A percentile compares a stretch with the other conserved stretches of the same genome.
Evolutionary conservation across 2,113 vertebrate genomes (phyloP).

Genomic region (Antechinus flavipes): DNA sequence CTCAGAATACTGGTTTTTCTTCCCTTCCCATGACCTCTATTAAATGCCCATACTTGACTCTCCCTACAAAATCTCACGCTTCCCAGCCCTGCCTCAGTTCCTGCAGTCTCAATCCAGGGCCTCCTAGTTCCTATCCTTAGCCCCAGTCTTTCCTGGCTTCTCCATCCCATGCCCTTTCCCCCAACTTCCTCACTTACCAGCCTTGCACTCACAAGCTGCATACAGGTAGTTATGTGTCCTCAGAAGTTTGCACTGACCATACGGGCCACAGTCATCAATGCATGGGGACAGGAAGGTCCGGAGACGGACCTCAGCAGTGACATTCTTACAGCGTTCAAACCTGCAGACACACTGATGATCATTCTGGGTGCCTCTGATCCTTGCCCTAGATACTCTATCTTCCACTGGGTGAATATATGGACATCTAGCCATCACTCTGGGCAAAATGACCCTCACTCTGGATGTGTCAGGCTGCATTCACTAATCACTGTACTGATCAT

Average conservation of each 20-base stretch:
- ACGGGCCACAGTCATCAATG: constrained; percentile 96
- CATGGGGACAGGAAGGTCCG: constrained; percentile 96
- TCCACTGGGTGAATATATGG: not conserved
- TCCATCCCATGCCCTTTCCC: not conserved
- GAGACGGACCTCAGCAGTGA: constrained; percentile 94
- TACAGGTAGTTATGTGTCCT: constrained; percentile 99
- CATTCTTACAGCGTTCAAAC: constrained; percentile 90
- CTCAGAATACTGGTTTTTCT: not conserved
- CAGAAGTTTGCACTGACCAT: constrained; percentile 98
- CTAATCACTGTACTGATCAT: not conserved
- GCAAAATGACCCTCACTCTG: not conserved
- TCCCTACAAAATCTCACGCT: not conserved
- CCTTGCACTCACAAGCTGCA: constrained; percentile 98
- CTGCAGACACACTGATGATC: constrained; percentile 76
- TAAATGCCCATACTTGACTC: too few relatives aligned
- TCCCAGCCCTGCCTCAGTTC: not conserved
- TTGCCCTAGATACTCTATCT: not conserved
- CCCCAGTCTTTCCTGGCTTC: not conserved
- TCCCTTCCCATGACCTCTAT: not conserved
- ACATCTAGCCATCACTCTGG: not conserved
- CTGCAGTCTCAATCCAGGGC: not conserved
- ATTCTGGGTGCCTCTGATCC: not conserved
- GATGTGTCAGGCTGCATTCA: not conserved
- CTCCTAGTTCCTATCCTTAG: not conserved
- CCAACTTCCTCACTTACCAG: constrained; percentile 86